Percentiles rank a stretch among this genome's conserved stretches.
Conservation (phyloP, 2,888 invertebrate species). For the Drosophila anomelani region DNA sequence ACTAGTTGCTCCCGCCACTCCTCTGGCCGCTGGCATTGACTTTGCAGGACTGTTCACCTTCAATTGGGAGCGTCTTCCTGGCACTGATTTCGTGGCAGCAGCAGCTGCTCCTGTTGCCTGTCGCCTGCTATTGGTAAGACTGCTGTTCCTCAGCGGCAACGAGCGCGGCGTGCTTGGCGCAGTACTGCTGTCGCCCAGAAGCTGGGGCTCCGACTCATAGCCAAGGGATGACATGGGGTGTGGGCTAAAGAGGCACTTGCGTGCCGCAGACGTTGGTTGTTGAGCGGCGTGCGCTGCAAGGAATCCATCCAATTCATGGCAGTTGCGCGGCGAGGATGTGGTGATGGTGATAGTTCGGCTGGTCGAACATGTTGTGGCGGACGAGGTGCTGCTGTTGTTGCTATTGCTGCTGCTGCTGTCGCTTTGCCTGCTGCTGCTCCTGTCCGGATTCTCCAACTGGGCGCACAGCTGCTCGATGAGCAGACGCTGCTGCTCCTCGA, state of each 20-base stretch:
- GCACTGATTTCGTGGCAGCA: neutral
- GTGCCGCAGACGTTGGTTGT: slow-evolving; percentile 28
- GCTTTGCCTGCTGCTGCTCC: neutral
- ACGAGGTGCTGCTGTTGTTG: neutral
- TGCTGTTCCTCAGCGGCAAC: slow-evolving; percentile 29
- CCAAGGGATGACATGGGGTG: neutral
- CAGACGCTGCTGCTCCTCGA: slow-evolving; percentile 88
- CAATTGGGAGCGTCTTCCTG: neutral
- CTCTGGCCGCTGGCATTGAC: neutral
- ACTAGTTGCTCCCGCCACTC: neutral
- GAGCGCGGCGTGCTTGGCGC: slow-evolving; percentile 45
- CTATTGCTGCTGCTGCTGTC: neutral
- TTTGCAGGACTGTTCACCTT: slow-evolving; percentile 2
- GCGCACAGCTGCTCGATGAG: slow-evolving; percentile 84
- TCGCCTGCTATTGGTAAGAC: slow-evolving; percentile 24
- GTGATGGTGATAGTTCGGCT: slow-evolving; percentile 10
- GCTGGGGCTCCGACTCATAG: slow-evolving; percentile 29
- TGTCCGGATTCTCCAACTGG: slow-evolving; percentile 55
- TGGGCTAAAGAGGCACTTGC: slow-evolving; percentile 57
- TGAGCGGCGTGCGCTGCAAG: neutral
- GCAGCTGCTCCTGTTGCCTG: neutral
- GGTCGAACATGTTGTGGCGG: slow-evolving; percentile 9
- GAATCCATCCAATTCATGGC: slow-evolving; percentile 7
- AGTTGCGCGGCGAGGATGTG: slow-evolving; percentile 26
- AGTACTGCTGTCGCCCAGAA: slow-evolving; percentile 3